Conservation (phyloP, 30 jellyfish, hydroid and myxozoan species). For the Sanderia malayensis region DNA sequence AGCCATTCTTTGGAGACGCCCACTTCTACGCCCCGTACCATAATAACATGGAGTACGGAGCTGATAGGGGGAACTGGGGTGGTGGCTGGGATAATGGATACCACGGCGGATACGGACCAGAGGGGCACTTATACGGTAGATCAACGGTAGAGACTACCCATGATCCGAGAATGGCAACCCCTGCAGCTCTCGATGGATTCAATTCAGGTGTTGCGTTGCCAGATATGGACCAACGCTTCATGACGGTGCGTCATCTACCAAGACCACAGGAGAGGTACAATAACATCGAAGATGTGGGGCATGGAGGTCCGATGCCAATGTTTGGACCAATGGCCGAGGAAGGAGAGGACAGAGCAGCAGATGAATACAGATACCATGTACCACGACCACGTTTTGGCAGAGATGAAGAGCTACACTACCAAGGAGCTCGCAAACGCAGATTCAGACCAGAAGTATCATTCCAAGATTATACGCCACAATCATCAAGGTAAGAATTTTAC, state of each 20-base stretch:
- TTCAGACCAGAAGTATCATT: slow-evolving; percentile 1
- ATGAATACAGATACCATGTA: slow-evolving; percentile 57
- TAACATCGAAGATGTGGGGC: slow-evolving; percentile 45
- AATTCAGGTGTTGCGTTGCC: slow-evolving; percentile 91
- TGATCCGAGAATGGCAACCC: slow-evolving; percentile 75
- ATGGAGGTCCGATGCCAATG: slow-evolving; percentile 6
- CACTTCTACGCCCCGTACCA: slow-evolving; percentile 51
- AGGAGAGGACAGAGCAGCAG: slow-evolving; percentile 58
- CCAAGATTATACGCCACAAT: slow-evolving; percentile 31
- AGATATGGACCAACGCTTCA: slow-evolving; percentile 68
- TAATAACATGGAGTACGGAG: slow-evolving; percentile 45
- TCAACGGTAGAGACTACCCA: slow-evolving; percentile 78
- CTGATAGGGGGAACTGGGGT: slow-evolving; percentile 62
- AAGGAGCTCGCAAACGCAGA: slow-evolving; percentile 33
- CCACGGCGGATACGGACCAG: slow-evolving; percentile 27
- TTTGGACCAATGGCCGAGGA: slow-evolving; percentile 58
- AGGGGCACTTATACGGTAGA: slow-evolving; percentile 65
- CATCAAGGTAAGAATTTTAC: slow-evolving; percentile 60
- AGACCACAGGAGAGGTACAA: slow-evolving; percentile 43
- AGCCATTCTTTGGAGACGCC: slow-evolving; percentile 45
- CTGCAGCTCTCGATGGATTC: slow-evolving; percentile 72
- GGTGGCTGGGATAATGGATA: slow-evolving; percentile 65
- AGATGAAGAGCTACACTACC: slow-evolving; percentile 18
- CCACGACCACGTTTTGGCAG: slow-evolving; percentile 50
- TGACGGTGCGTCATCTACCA: slow-evolving; percentile 45